Conservation (phyloP, 2,888 invertebrate genomes). For the Drosophila mercatorum region DNA sequence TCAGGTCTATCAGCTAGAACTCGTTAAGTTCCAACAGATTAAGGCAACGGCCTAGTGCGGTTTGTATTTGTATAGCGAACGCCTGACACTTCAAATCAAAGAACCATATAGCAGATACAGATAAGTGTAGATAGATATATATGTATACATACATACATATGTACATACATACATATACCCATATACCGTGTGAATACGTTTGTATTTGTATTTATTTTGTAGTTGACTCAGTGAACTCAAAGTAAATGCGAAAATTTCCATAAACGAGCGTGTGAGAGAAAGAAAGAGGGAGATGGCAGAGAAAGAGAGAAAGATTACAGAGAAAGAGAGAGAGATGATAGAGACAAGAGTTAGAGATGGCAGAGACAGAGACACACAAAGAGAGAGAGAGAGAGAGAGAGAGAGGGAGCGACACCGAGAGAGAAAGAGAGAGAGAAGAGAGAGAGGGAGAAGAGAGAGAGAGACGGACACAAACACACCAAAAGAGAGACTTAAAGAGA, state of each 20-base stretch:
- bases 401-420: too few species aligned
- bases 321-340: too few species aligned
- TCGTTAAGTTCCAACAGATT: slow-evolving; percentile 21
- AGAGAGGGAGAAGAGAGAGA: neutral
- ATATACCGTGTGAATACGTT: neutral
- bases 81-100: slow-evolving; percentile 23
- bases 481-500: neutral
- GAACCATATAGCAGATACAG: neutral
- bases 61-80: slow-evolving; percentile 25
- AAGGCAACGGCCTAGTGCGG: slow-evolving; percentile 17
- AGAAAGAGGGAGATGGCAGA: neutral
- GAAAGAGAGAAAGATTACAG: neutral
- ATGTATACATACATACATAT: neutral
- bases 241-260: slow-evolving; percentile 1
- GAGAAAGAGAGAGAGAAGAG: neutral
- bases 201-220: neutral
- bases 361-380: too few species aligned
- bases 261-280: neutral
- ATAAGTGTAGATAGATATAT: neutral
- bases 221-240: slow-evolving; percentile 5
- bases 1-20: neutral
- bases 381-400: too few species aligned
- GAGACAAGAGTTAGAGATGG: too few species aligned
- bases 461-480: neutral
- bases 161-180: neutral